These are phyloP conservation scores for Itoplectis maculator DNA, from an alignment of 2,888 invertebrate genomes.

Conservation along the genomic window DNA sequence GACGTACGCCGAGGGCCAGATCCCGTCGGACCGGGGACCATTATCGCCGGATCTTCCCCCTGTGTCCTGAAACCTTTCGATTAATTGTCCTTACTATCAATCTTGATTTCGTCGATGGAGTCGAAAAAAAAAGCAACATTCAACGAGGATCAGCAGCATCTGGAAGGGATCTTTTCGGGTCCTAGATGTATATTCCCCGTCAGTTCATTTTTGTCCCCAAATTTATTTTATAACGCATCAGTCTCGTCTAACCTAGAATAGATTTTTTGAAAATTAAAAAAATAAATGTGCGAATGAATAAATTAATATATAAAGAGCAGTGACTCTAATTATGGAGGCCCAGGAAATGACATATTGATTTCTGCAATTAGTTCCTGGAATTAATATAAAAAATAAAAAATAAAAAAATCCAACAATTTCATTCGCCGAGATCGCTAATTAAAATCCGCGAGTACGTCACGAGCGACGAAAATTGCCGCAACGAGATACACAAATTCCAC, in stretches of 20 bases:
- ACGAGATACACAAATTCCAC: constrained; percentile 8
- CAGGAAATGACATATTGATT: background rate
- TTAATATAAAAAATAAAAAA: background rate
- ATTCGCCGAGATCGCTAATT: background rate
- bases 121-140: background rate
- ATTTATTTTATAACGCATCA: too few relatives aligned
- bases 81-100: constrained; percentile 46
- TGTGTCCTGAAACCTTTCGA: constrained; percentile 13
- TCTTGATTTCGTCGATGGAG: constrained; percentile 18
- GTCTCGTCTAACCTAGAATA: too few relatives aligned
- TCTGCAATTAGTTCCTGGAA: background rate
- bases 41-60: background rate
- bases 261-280: too few relatives aligned
- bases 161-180: background rate
- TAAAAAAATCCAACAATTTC: background rate
- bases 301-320: too few relatives aligned
- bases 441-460: background rate
- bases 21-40: constrained; percentile 8
- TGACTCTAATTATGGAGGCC: background rate
- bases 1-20: background rate
- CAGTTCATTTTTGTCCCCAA: too few relatives aligned
- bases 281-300: too few relatives aligned
- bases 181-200: background rate
- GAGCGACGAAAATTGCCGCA: background rate
- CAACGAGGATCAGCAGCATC: background rate